phyloP scores from a whole-genome alignment of 2,888 invertebrate species.

The Eumerus sabulonum region DNA sequence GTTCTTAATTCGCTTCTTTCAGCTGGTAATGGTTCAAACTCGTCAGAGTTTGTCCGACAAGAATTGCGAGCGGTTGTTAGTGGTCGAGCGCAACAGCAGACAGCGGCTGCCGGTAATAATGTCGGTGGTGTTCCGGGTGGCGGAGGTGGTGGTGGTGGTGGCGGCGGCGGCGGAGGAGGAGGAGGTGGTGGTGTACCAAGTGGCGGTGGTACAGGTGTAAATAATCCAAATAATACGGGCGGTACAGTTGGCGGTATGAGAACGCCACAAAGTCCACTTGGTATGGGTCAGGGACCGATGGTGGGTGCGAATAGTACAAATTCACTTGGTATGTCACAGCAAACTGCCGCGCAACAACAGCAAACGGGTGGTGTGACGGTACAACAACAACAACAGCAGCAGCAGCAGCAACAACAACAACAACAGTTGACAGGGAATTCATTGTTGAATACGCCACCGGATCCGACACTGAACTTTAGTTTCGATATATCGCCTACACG shows the following conservation, averaged over 20 bases:
- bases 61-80: slow-evolving; percentile 93
- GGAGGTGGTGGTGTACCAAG: slow-evolving; percentile 61
- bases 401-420: slow-evolving; percentile 70
- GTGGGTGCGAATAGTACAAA: slow-evolving; percentile 76
- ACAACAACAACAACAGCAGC: slow-evolving; percentile 69
- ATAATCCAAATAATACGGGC: slow-evolving; percentile 27
- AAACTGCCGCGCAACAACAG: slow-evolving; percentile 64
- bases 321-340: slow-evolving; percentile 71
- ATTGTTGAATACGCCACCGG: slow-evolving; percentile 77
- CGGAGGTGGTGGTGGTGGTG: slow-evolving; percentile 22
- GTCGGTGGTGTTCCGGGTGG: slow-evolving; percentile 72
- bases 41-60: slow-evolving; percentile 94
- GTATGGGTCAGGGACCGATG: slow-evolving; percentile 75
- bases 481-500: slow-evolving; percentile 76
- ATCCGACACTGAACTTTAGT: slow-evolving; percentile 77
- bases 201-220: slow-evolving; percentile 61
- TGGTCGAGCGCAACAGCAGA: slow-evolving; percentile 84
- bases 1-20: slow-evolving; percentile 72
- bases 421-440: slow-evolving; percentile 72
- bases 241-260: slow-evolving; percentile 66
- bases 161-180: slow-evolving; percentile 51
- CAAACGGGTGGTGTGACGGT: slow-evolving; percentile 64
- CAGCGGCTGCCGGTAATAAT: slow-evolving; percentile 74
- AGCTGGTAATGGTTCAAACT: slow-evolving; percentile 82
- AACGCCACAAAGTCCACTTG: slow-evolving; percentile 78